Evolutionary conservation across 1,140 invertebrate species (phyloP).

Genomic region (Maconellicoccus hirsutus): DNA sequence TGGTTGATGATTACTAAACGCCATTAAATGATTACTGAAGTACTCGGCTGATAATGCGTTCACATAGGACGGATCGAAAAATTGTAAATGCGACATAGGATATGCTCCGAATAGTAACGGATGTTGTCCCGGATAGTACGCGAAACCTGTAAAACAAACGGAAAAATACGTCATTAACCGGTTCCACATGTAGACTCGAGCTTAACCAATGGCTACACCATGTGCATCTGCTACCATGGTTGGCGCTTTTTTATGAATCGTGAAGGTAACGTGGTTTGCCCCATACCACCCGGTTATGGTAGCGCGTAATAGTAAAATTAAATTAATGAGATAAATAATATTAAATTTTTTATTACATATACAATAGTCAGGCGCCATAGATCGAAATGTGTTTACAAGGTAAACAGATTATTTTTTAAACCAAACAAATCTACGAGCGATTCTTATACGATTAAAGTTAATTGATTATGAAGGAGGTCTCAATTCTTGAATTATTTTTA

Average conservation of each 20-base stretch:
- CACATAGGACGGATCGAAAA: background rate
- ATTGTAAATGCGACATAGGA: constrained; percentile 13
- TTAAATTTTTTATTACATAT: background rate
- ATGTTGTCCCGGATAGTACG: constrained; percentile 20
- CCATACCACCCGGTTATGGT: background rate
- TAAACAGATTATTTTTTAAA: background rate
- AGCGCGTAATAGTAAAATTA: background rate
- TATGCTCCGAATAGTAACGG: constrained; percentile 12
- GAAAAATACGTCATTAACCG: background rate
- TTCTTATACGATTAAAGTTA: background rate
- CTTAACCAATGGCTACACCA: background rate
- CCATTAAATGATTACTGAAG: constrained; percentile 11
- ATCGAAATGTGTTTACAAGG: background rate
- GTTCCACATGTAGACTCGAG: background rate
- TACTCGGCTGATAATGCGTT: background rate
- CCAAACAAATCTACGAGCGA: too few species aligned
- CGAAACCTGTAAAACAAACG: background rate
- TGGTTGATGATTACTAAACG: constrained; percentile 13
- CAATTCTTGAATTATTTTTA: background rate
- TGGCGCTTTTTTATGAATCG: background rate
- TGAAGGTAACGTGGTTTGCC: constrained; percentile 20
- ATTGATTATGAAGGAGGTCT: background rate
- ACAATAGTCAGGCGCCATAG: background rate
- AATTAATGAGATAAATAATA: background rate
- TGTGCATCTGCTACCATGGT: background rate